Evolutionary conservation across 2,113 vertebrate species (phyloP), one percentile per base, ranked within the genome.

Genomic region (Mesitornis unicolor): DNA sequence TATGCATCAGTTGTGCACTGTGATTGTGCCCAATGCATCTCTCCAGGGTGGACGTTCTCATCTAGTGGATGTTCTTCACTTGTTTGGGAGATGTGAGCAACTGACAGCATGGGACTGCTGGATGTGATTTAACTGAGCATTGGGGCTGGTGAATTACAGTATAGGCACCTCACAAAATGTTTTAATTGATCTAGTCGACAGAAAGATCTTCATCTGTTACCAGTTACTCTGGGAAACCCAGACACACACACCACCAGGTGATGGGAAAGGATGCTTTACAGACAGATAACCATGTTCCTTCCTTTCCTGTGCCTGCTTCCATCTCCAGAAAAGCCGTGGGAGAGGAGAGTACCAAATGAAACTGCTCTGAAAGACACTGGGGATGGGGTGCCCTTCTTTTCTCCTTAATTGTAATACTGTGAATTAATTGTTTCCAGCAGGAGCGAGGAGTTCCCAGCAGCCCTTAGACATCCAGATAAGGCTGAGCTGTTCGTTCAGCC

Each of bases 401-500:
- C 85, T 84, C 93, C 93, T 93, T 88, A 95, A 77, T 90, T 88
- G 90, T 74, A 78, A 94, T 65, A 70, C 63, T 54, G 74, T 50
- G 82, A 85, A 93, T 97, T 96, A 94, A 96, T 96, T 93, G 22
- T 75, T 94, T 93, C 35, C 79, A 92, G 82, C 79, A 91, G 88
- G 38, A 96, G 6, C 0, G 2, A 86, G 87, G 71, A 86, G 95
- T 70, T 97, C 92, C 95, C 93, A 70, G 93, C 92, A 96, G 95
- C 92, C 82, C 47, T 94, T 42, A 90, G 64, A 87, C 93, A 86
- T 91, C 85, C 95, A 77, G 95, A 92, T 96, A 92, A 96, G 89
- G 85, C 90, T 64, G 95, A 95, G 85, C 74, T 95, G 76, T 92
- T 95, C 24, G n/a, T 10, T 81, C 90, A 84, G 68, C 88, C 90